Evolutionary conservation across 2,113 vertebrate species (phyloP).

Genomic region (Piaya cayana): DNA sequence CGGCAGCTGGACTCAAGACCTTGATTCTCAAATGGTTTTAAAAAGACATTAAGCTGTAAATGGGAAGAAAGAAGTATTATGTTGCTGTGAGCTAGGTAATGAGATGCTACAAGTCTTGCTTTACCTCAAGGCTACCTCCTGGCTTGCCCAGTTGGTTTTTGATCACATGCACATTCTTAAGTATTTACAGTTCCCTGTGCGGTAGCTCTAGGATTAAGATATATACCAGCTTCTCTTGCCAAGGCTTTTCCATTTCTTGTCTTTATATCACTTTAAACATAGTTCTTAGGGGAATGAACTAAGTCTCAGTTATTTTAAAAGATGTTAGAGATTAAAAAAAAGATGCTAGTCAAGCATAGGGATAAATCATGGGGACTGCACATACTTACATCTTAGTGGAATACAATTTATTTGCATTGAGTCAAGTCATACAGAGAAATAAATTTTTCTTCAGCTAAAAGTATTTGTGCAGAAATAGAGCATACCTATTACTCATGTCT

Average conservation of each 20-base stretch:
- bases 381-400: not conserved
- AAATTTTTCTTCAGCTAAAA: constrained; percentile 37
- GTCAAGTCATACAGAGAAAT: not conserved
- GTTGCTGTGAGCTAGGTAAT: not conserved
- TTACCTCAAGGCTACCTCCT: not conserved
- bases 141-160: not conserved
- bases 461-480: constrained; percentile 9
- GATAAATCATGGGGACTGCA: not conserved
- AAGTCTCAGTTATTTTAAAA: constrained; percentile 9
- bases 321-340: not conserved
- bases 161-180: not conserved
- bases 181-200: not conserved
- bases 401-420: constrained; percentile 4
- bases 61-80: not conserved
- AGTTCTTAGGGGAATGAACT: not conserved
- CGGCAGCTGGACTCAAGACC: not conserved
- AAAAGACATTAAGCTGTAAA: not conserved
- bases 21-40: not conserved
- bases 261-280: not conserved
- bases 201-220: not conserved
- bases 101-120: not conserved
- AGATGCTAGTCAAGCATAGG: not conserved
- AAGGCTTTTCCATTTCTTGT: not conserved
- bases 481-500: not conserved
- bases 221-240: not conserved